Evolutionary conservation across 2,113 vertebrate genomes (phyloP), one percentile per base, ranked within the genome.

Genomic region (Sarotherodon lohbergeri): DNA sequence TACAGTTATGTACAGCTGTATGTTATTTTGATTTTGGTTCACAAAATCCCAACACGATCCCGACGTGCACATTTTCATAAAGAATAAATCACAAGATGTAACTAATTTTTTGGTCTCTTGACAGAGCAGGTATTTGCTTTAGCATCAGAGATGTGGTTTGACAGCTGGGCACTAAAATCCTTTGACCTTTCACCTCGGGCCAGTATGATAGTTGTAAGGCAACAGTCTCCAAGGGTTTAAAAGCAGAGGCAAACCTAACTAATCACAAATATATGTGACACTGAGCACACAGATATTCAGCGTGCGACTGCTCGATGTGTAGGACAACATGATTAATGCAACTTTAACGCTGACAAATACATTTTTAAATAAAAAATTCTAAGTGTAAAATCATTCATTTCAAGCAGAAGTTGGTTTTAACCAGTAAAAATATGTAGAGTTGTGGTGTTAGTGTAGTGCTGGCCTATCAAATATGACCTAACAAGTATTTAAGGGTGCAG

Each of bases 151-250:
- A 82, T 13, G 3, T 22, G 7, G 34, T 19, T 59, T 87, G 87
- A 91, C 59, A 84, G 63, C 71, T 71, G 48, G 43, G 52, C 56
- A 9, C 81, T n/a, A 32, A 66, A 90, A 34, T 50, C 22, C 4
- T 68, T 34, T 78, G 46, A 87, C 41, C 66, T 90, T 73, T 92
- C 36, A 91, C 89, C 89, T 87, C n/a, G 7, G 52, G 22, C 78
- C 68, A 87, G 12, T 24, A 50, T 73, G 82, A 17, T 55, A 48
- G 78, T 73, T 5, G 8, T 66, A 19, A 14, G 63, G 78, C 19
- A 43, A 86, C 82, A 88, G 56, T 78, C 83, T 48, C 80, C 34
- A 48, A 48, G 34, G 83, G 79, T 61, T 90, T 91, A 90, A 90
- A 29, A 63, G 83, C 50, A 32, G 57, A 80, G 84, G 57, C 50